Conservation (phyloP, 2,113 vertebrate species). For the Epinephelus fuscoguttatus region DNA sequence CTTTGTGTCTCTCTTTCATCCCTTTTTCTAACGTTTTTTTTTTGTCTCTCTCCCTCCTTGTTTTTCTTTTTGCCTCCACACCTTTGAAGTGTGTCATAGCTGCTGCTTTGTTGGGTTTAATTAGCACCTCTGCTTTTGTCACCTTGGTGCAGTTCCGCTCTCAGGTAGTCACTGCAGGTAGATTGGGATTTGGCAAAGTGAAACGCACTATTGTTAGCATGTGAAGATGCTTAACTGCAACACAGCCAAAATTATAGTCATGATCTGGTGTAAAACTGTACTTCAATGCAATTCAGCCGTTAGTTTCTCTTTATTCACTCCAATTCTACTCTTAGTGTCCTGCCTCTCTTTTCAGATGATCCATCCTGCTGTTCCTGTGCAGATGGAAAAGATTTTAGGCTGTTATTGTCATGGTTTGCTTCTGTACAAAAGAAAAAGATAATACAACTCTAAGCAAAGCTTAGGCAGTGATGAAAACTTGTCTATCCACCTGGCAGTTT, state of each 20-base stretch:
- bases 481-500: neutral
- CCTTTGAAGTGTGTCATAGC: conserved; percentile 59
- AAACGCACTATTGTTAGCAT: neutral
- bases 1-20: conserved; percentile 64
- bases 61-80: conserved; percentile 25
- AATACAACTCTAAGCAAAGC: neutral
- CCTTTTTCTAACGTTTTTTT: conserved; percentile 20
- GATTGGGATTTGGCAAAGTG: conserved; percentile 23
- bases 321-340: neutral
- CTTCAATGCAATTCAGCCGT: neutral
- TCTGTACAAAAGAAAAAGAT: neutral
- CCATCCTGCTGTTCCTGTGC: neutral
- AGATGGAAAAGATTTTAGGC: conserved; percentile 13
- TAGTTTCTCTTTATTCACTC: neutral
- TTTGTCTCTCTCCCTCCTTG: conserved; percentile 8
- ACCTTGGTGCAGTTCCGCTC: conserved; percentile 30
- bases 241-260: neutral
- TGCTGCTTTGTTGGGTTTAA: conserved; percentile 58
- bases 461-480: neutral
- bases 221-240: neutral
- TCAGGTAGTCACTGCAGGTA: conserved; percentile 13
- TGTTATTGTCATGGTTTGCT: conserved; percentile 16
- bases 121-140: conserved; percentile 62
- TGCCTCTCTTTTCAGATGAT: neutral
- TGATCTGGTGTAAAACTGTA: neutral